Evolutionary conservation across 2,888 invertebrate species (phyloP).

Genomic region (Epicampocera succincta): DNA sequence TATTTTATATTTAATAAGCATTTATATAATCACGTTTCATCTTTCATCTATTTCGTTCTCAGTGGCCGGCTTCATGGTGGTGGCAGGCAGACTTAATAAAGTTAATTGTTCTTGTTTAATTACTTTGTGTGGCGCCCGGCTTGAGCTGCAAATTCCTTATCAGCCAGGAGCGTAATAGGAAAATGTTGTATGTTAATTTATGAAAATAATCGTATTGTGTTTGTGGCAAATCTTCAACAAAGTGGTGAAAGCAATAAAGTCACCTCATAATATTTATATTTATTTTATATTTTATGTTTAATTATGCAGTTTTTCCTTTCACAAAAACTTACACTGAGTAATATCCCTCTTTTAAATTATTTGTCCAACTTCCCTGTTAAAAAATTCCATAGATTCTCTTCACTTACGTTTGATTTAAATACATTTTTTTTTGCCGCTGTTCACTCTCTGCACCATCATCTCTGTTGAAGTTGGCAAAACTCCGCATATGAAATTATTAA

Average conservation of each 20-base stretch:
- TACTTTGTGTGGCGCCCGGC: slow-evolving; percentile 40
- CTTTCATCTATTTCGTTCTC: slow-evolving; percentile 4
- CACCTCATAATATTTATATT: too few relatives aligned
- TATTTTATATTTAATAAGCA: not conserved
- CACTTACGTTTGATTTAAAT: not conserved
- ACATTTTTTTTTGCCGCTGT: too few relatives aligned
- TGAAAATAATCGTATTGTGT: not conserved
- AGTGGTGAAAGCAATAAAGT: not conserved
- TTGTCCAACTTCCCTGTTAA: not conserved
- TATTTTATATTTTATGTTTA: too few relatives aligned
- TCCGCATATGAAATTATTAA: not conserved
- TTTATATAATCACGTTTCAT: not conserved
- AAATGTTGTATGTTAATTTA: not conserved
- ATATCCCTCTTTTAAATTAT: too few relatives aligned
- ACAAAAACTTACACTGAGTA: too few relatives aligned
- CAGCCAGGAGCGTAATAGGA: slow-evolving; percentile 16
- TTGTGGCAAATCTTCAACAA: not conserved
- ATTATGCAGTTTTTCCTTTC: too few relatives aligned
- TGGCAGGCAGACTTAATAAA: slow-evolving; percentile 19
- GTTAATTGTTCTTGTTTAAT: slow-evolving; percentile 42
- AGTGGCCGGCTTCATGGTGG: slow-evolving; percentile 8
- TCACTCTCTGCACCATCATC: slow-evolving; percentile 36
- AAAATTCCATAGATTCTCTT: slow-evolving; percentile 2
- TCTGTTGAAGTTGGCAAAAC: not conserved
- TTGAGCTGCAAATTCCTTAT: slow-evolving; percentile 6